These are phyloP conservation scores for Ricordea florida DNA, from an alignment of 92 coral and sea anemone species.

Conservation along the genomic window DNA sequence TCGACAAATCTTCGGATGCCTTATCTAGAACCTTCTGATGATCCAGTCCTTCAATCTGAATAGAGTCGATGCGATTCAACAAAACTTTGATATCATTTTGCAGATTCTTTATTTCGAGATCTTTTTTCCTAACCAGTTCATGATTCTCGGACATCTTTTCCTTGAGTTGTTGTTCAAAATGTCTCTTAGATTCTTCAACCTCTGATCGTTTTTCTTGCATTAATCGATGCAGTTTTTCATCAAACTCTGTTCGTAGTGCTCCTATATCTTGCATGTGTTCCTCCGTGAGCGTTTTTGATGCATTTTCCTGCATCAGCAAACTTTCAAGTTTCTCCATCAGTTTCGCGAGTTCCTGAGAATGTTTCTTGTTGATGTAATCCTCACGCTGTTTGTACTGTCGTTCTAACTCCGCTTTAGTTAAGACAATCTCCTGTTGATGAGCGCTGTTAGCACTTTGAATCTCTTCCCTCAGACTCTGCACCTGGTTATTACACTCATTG, in stretches of 20 bases:
- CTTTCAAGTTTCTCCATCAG: conserved; percentile 76
- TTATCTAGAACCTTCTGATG: conserved; percentile 31
- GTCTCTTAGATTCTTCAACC: conserved; percentile 54
- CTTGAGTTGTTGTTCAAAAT: conserved; percentile 58
- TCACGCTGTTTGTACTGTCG: conserved; percentile 60
- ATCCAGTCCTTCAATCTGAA: conserved; percentile 21
- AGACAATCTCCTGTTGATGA: conserved; percentile 60
- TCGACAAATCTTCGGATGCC: conserved; percentile 46
- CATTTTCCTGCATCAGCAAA: conserved; percentile 74
- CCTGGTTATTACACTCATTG: conserved; percentile 56
- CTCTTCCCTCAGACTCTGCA: conserved; percentile 59
- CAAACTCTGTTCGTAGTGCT: conserved; percentile 70
- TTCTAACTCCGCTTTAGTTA: conserved; percentile 65
- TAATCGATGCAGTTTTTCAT: conserved; percentile 63
- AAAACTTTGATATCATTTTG: conserved; percentile 54
- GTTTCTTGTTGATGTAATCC: conserved; percentile 66
- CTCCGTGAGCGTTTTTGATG: conserved; percentile 75
- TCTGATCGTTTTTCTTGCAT: conserved; percentile 74
- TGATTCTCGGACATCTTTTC: conserved; percentile 40
- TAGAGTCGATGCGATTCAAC: conserved; percentile 33
- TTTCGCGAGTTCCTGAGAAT: conserved; percentile 67
- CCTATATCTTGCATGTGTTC: conserved; percentile 87
- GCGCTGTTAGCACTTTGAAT: conserved; percentile 29
- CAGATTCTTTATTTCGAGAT: conserved; percentile 50
- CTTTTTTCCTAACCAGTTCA: conserved; percentile 56